Evolutionary conservation across 1,140 invertebrate species (phyloP), one percentile per base, ranked within the genome.

Genomic region (Nasonia longicornis): DNA sequence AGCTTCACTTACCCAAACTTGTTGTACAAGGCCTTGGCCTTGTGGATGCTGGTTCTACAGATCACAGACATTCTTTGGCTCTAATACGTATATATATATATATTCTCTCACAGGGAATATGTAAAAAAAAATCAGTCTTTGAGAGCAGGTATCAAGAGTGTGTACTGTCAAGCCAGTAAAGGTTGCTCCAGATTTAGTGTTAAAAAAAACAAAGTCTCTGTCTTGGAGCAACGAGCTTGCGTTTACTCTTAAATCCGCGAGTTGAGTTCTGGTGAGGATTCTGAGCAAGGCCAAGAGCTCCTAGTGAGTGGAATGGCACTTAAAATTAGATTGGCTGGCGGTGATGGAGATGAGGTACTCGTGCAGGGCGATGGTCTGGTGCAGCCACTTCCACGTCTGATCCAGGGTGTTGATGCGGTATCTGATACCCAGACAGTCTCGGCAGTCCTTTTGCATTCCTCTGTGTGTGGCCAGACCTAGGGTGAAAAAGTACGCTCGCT

Each of bases 321-420:
- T 84, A 81, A 89, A 87, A 90, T 94, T 93, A 91, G 93, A 94
- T 90, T 95, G 93, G 86, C 93, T 93, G 82, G 94, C 92, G 79
- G 94, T 95, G 85, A 96, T 93, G 82, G 94, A 93, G 88, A 96
- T 95, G 84, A 97, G 92, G 86, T 96, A 96, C 85, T 96, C 95
- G 93, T 97, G 96, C 77, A 97, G 92, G 84, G 94, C 94, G 84
- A 96, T 94, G 71, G 96, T 97, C 89, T 96, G 95, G 90, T 97
- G 96, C 88, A 97, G 90, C 96, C 96, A 97, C 96, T 97, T 97
- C 94, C 95, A 97, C 86, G 96, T 97, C 90, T 96, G 95, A 90
- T 97, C 95, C 89, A 96, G 93, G 89, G 92, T 92, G 90, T 95
- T 95, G 90, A 95, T 94, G 91, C 96, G 94, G 92, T 94, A 94